Evolutionary conservation across 2,113 vertebrate genomes (phyloP).

Genomic region (Neolamprologus falcicula): DNA sequence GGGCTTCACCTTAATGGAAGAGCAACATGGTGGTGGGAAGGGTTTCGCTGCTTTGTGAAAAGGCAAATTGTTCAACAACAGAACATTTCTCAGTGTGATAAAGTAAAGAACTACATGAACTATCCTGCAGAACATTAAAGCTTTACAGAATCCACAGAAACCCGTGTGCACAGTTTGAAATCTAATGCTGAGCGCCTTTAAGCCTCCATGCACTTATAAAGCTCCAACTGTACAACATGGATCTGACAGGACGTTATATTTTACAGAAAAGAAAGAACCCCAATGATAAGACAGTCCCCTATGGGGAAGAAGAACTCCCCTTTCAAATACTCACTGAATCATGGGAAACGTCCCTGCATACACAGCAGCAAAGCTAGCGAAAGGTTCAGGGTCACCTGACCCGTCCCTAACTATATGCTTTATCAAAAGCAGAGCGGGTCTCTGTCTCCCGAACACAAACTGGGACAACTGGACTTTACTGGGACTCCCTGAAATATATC

Average conservation of each 20-base stretch:
- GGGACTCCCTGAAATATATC: neutral
- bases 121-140: neutral
- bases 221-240: neutral
- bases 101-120: neutral
- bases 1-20: neutral
- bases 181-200: neutral
- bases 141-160: neutral
- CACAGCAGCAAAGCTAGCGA: neutral
- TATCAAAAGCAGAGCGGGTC: neutral
- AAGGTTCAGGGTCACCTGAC: neutral
- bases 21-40: neutral
- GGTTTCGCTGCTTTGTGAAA: neutral
- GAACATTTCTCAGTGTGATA: neutral
- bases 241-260: neutral
- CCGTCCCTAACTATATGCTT: neutral
- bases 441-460: neutral
- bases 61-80: neutral
- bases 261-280: neutral
- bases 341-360: neutral
- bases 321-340: neutral
- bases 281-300: neutral
- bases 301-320: neutral
- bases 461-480: neutral
- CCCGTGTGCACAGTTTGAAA: neutral
- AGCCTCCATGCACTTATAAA: neutral